Conservation (phyloP, 2,888 invertebrate genomes). For the Dryomyza anilis region DNA sequence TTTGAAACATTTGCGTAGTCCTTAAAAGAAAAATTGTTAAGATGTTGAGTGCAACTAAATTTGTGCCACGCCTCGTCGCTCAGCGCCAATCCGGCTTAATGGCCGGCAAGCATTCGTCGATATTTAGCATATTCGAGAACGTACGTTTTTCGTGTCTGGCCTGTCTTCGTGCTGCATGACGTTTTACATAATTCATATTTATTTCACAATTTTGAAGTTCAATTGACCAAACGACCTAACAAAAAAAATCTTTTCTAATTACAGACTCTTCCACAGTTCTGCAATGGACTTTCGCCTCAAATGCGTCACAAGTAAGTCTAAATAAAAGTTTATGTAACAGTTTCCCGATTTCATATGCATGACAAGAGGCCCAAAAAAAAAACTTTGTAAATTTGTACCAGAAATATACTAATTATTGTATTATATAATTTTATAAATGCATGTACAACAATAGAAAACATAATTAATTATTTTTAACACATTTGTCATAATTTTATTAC, state of each 20-base stretch:
- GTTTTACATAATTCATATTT: slow-evolving; percentile 44
- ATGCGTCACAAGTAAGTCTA: slow-evolving; percentile 55
- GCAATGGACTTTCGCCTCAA: slow-evolving; percentile 50
- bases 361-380: neutral
- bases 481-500: too few species aligned
- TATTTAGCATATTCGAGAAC: slow-evolving; percentile 57
- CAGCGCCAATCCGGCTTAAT: slow-evolving; percentile 42
- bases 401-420: too few species aligned
- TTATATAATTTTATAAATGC: too few species aligned
- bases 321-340: neutral
- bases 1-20: slow-evolving; percentile 4
- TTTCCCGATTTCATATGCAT: too few species aligned
- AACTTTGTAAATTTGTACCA: too few species aligned
- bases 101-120: slow-evolving; percentile 40
- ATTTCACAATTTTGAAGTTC: neutral
- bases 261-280: slow-evolving; percentile 44
- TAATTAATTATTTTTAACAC: too few species aligned
- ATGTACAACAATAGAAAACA: too few species aligned
- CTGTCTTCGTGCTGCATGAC: slow-evolving; percentile 11
- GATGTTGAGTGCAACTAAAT: slow-evolving; percentile 55
- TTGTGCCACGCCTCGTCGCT: slow-evolving; percentile 49
- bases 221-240: neutral
- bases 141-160: slow-evolving; percentile 48
- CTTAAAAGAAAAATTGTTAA: slow-evolving; percentile 27
- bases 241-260: slow-evolving; percentile 11